Evolutionary conservation across 92 coral and sea anemone genomes (phyloP).

Genomic region (Palythoa grandiflora): DNA sequence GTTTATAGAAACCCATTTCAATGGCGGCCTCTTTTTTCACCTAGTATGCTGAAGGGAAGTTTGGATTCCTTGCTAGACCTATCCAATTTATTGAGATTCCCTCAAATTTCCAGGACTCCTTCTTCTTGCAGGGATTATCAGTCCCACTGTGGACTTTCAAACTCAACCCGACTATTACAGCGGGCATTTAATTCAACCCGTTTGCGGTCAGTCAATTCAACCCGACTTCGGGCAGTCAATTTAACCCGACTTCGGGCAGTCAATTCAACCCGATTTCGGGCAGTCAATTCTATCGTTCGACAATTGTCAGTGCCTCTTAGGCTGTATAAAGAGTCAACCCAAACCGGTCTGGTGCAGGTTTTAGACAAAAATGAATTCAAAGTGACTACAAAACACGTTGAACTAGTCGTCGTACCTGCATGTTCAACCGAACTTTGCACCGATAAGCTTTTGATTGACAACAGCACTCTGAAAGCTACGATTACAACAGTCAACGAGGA

Average conservation of each 20-base stretch:
- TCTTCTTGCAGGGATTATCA: slow-evolving; percentile 42
- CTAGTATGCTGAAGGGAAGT: not conserved
- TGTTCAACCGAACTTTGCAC: slow-evolving; percentile 41
- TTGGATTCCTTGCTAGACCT: slow-evolving; percentile 46
- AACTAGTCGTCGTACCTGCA: slow-evolving; percentile 32
- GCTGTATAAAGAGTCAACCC: slow-evolving; percentile 41
- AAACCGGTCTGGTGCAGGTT: slow-evolving; percentile 30
- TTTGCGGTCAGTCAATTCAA: slow-evolving; percentile 41
- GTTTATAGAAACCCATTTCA: slow-evolving; percentile 14
- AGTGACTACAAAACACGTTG: slow-evolving; percentile 39
- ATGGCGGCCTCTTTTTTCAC: slow-evolving; percentile 23
- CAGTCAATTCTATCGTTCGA: slow-evolving; percentile 3
- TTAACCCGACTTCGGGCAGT: slow-evolving; percentile 28
- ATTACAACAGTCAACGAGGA: slow-evolving; percentile 21
- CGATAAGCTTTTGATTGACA: slow-evolving; percentile 28
- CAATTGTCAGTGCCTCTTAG: slow-evolving; percentile 35
- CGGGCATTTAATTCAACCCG: slow-evolving; percentile 42
- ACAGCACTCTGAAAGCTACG: slow-evolving; percentile 45
- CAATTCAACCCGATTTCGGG: slow-evolving; percentile 32
- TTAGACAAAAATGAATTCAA: slow-evolving; percentile 32
- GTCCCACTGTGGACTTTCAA: slow-evolving; percentile 44
- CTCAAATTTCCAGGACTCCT: slow-evolving; percentile 32
- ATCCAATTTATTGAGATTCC: slow-evolving; percentile 29
- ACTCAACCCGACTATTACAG: slow-evolving; percentile 48
- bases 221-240: slow-evolving; percentile 20